Percentiles rank a stretch among this genome's conserved stretches.
phyloP scores from a whole-genome alignment of 2,113 vertebrate genomes.

The Bos javanicus region DNA sequence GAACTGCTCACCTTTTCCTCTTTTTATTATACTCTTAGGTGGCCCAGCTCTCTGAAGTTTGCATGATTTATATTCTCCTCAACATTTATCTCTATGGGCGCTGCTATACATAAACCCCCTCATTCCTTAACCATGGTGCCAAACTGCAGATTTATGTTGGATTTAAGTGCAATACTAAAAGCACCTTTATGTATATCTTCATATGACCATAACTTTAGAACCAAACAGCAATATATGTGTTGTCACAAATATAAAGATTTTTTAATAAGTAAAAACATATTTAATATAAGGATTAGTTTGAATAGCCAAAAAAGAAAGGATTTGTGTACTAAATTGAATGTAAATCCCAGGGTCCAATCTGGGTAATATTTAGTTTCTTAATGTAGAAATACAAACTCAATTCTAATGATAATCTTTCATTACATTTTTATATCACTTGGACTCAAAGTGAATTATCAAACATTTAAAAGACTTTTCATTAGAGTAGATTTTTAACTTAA shows the following conservation, averaged over 20 bases:
- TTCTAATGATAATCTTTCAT: neutral
- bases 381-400: neutral
- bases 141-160: neutral
- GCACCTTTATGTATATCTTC: neutral
- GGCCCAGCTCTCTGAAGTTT: neutral
- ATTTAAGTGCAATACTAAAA: neutral
- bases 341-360: neutral
- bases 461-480: constrained; percentile 9
- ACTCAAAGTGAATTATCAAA: neutral
- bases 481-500: neutral
- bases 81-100: neutral
- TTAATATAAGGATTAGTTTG: neutral
- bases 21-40: neutral
- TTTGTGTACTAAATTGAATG: neutral
- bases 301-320: neutral
- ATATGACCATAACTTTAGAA: neutral
- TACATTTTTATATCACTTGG: neutral
- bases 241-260: neutral
- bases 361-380: neutral
- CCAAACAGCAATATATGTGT: neutral
- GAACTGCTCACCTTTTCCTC: neutral
- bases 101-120: neutral
- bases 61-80: neutral
- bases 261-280: neutral
- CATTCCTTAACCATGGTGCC: neutral